Evolutionary conservation across 2,113 vertebrate genomes (phyloP), one percentile per base, ranked within the genome.

Genomic region (Uropsilus gracilis): DNA sequence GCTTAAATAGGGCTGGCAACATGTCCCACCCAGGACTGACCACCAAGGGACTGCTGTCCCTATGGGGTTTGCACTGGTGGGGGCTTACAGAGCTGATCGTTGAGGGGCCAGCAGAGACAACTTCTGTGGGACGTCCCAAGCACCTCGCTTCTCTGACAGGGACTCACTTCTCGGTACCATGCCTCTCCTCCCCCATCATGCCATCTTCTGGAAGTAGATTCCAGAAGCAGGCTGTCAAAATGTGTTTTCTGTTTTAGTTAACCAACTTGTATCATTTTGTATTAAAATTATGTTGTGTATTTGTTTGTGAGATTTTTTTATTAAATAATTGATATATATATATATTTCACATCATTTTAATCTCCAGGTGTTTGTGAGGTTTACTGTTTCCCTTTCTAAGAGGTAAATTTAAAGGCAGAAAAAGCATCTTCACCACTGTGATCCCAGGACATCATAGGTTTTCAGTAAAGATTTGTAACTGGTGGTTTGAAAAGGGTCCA

Each of bases 131-230:
- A 14, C 12, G 48, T 10, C 48, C 48, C 48, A 28, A 42, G 39
- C n/a, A 0, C 0, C 0, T 13, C n/a, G 2, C 2, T 18, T 80
- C 63, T 30, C 8, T 4, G 13, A 1, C 3, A 39, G 10, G 6
- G 20, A 18, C 30, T 22, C 20, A 12, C 5, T 39, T 10, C n/a
- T n/a, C n/a, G n/a, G n/a, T n/a, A n/a, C n/a, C n/a, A n/a, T n/a
- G n/a, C n/a, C n/a, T n/a, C n/a, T n/a, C n/a, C n/a, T n/a, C n/a
- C n/a, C n/a, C n/a, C n/a, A n/a, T n/a, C n/a, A n/a, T n/a, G n/a
- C n/a, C n/a, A n/a, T n/a, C n/a, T 34, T 66, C 37, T 1, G 6
- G 48, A 50, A 8, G 46, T 1, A 2, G 20, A 63, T 73, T 78
- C 42, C 32, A 2, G 34, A 11, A 83, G 17, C 76, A 16, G 1